These are phyloP conservation scores for Eriocheir sinensis DNA, from an alignment of 1,140 invertebrate genomes.

Conservation along the genomic window DNA sequence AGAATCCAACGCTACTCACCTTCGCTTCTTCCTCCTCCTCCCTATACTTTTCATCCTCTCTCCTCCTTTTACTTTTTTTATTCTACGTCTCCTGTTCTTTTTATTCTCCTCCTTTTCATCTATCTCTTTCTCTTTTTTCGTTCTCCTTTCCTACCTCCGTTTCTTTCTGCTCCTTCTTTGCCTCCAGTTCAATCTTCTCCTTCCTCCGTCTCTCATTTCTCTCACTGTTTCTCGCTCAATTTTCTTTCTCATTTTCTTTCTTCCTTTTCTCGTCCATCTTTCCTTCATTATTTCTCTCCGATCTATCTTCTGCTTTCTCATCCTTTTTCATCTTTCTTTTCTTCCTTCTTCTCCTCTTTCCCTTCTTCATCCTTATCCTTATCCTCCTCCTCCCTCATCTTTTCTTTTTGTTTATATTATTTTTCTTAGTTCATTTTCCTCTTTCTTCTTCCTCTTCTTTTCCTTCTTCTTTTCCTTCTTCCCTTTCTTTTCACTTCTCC, in stretches of 20 bases:
- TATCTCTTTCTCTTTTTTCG: neutral
- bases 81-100: neutral
- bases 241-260: neutral
- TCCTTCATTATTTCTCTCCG: too few relatives aligned
- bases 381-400: neutral
- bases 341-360: neutral
- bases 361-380: neutral
- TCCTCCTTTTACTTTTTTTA: neutral
- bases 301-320: neutral
- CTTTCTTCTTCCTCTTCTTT: too few relatives aligned
- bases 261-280: too few relatives aligned
- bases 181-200: too few relatives aligned
- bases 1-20: slow-evolving; percentile 3
- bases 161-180: neutral
- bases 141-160: neutral
- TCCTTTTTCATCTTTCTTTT: too few relatives aligned
- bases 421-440: neutral
- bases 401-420: neutral
- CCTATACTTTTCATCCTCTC: neutral
- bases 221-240: too few relatives aligned
- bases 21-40: neutral
- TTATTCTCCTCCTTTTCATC: neutral
- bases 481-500: too few relatives aligned
- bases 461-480: too few relatives aligned
- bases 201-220: too few relatives aligned